These are phyloP conservation scores for Scaptomyza reducta DNA, from an alignment of 2,888 invertebrate species.

Conservation along the genomic window DNA sequence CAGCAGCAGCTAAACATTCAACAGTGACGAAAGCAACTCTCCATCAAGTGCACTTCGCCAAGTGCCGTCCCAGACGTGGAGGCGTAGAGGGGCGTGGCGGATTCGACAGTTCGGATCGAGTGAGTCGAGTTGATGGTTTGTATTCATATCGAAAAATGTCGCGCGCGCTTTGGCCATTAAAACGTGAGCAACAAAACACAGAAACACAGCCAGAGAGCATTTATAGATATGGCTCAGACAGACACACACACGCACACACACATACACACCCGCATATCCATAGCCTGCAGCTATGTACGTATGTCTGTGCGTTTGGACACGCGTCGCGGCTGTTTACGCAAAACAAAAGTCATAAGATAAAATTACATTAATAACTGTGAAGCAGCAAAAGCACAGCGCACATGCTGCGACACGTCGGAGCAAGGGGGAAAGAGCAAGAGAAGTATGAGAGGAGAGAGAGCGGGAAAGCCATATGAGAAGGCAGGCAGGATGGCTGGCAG, in stretches of 20 bases:
- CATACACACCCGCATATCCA: slow-evolving; percentile 14
- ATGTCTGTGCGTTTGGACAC: slow-evolving; percentile 40
- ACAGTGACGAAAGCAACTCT: slow-evolving; percentile 11
- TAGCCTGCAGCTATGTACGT: slow-evolving; percentile 20
- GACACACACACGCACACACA: slow-evolving; percentile 16
- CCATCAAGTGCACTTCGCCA: slow-evolving; percentile 52
- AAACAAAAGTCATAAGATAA: slow-evolving; percentile 78
- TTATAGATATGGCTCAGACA: slow-evolving; percentile 31
- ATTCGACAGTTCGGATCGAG: no score
- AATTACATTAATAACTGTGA: slow-evolving; percentile 77
- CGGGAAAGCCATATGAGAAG: background rate
- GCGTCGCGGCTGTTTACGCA: slow-evolving; percentile 65
- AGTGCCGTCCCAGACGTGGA: slow-evolving; percentile 30
- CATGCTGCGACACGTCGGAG: no score
- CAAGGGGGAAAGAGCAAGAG: no score
- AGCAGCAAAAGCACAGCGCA: slow-evolving; percentile 1
- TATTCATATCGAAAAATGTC: slow-evolving; percentile 60
- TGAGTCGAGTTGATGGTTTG: no score
- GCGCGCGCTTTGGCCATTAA: slow-evolving; percentile 72
- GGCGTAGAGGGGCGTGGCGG: no score
- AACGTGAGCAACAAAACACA: slow-evolving; percentile 55
- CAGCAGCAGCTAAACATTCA: slow-evolving; percentile 20
- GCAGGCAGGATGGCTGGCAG: background rate
- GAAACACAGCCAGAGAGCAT: slow-evolving; percentile 20
- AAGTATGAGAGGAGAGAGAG: background rate